Base-by-base conservation (phyloP, 1,140 invertebrate species). In the Oreohelix idahoensis region DNA sequence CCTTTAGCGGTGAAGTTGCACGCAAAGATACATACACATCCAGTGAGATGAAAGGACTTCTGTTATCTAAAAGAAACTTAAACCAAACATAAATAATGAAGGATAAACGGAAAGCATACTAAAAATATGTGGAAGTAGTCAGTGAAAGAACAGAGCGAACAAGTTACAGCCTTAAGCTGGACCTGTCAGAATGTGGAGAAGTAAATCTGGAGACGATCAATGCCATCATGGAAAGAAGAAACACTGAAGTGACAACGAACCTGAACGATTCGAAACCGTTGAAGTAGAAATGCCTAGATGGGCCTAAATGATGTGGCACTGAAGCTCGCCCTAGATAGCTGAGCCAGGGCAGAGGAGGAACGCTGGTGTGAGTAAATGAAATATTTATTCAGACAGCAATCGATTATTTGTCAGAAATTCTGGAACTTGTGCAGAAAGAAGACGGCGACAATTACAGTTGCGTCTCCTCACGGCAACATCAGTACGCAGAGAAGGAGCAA, bases 331-430 rank as follows among this genome's bases (percentile, higher is more conserved):
- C 63, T 66, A 66, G 63, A 66, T 17, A 66, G 29, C 63, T 66
- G 63, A 11, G n/a, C 29, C 5, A 5, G 63, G 29, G 29, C 1
- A 32, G 11, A 5, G 29, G 29, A 26, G 51, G 8, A 17, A 8
- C 63, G 45, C 10, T 49, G 53, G n/a, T 66, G 29, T 32, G 5
- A 66, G 63, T 32, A 66, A 66, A 29, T 29, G 63, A 32, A 32
- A 32, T 35, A 66, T 66, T 66, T 66, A 66, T 32, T 32, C 63
- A 66, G 29, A 66, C 63, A 66, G 29, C n/a, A 66, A 66, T 66
- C 32, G 63, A 66, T 66, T 66, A 66, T 66, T 66, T 66, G 63
- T 66, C 63, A 4, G n/a, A 29, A 66, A 32, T 10, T 66, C n/a
- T 2, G 29, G 51, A 5, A 29, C 8, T 29, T 32, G n/a, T 66